Evolutionary conservation across 2,888 invertebrate species (phyloP).

Genomic region (Tenodera sinensis): DNA sequence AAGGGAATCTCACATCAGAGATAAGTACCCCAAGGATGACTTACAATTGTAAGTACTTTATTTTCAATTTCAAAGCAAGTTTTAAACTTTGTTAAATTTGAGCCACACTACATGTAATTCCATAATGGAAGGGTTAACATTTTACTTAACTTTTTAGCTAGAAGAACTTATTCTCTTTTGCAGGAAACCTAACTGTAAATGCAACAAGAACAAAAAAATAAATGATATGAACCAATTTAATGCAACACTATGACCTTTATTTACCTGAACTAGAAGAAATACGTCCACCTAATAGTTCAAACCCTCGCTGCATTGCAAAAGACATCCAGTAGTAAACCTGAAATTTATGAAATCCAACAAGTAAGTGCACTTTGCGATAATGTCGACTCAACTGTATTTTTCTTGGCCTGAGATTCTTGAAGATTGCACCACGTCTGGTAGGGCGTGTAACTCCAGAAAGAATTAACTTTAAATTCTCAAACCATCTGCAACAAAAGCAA

Average conservation of each 20-base stretch:
- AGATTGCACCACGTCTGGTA: slow-evolving; percentile 85
- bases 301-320: slow-evolving; percentile 89
- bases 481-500: slow-evolving; percentile 60
- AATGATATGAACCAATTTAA: no score
- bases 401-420: slow-evolving; percentile 76
- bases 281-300: slow-evolving; percentile 77
- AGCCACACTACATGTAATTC: no score
- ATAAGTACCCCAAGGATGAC: no score
- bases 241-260: not conserved
- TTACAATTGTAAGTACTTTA: no score
- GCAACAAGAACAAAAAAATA: no score
- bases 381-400: slow-evolving; percentile 92
- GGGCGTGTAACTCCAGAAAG: slow-evolving; percentile 91
- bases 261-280: slow-evolving; percentile 72
- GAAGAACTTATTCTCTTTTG: no score
- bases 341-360: slow-evolving; percentile 76
- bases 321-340: slow-evolving; percentile 96
- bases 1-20: no score
- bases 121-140: no score
- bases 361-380: slow-evolving; percentile 80
- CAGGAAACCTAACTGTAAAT: no score
- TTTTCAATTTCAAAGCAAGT: no score
- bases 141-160: no score
- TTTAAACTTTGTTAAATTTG: no score
- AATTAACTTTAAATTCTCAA: slow-evolving; percentile 90